These are phyloP conservation scores for Blennius ocellaris DNA, from an alignment of 2,113 vertebrate species.

Conservation along the genomic window DNA sequence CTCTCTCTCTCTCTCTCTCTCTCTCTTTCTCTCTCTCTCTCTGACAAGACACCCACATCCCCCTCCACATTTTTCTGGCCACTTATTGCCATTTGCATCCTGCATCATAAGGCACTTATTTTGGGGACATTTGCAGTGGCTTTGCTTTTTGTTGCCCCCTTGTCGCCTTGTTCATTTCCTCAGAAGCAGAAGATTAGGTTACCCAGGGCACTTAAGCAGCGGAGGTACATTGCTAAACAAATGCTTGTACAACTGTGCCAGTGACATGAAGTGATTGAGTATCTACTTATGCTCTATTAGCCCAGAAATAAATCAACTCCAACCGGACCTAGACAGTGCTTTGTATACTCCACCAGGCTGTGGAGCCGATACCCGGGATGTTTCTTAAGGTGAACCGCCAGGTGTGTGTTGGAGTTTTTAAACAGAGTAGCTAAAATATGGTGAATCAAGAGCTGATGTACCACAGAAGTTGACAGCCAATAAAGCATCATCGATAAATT, in stretches of 20 bases:
- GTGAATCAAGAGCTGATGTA: slow-evolving; percentile 10
- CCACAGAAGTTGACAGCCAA: slow-evolving; percentile 32
- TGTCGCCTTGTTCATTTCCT: slow-evolving; percentile 41
- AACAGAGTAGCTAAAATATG: too few species aligned
- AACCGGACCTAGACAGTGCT: slow-evolving; percentile 3
- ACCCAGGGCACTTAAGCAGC: slow-evolving; percentile 34
- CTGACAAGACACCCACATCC: too few species aligned
- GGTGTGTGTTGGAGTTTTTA: not conserved
- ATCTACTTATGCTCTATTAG: slow-evolving; percentile 50
- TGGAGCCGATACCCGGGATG: not conserved
- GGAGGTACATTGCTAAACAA: slow-evolving; percentile 48
- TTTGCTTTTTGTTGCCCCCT: slow-evolving; percentile 31
- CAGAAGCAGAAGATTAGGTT: slow-evolving; percentile 50
- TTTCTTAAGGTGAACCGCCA: slow-evolving; percentile 20
- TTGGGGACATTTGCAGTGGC: slow-evolving; percentile 23
- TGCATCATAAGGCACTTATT: slow-evolving; percentile 36
- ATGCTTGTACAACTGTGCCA: slow-evolving; percentile 44
- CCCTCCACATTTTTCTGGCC: slow-evolving; percentile 14
- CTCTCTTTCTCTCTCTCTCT: not conserved
- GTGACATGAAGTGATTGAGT: slow-evolving; percentile 47
- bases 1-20: slow-evolving; percentile 9
- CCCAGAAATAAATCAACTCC: slow-evolving; percentile 44
- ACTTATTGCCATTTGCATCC: slow-evolving; percentile 46
- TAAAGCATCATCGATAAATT: slow-evolving; percentile 29
- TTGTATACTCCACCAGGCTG: slow-evolving; percentile 8